These are phyloP conservation scores for Regulus satrapa DNA, from an alignment of 2,113 vertebrate species.

Conservation along the genomic window DNA sequence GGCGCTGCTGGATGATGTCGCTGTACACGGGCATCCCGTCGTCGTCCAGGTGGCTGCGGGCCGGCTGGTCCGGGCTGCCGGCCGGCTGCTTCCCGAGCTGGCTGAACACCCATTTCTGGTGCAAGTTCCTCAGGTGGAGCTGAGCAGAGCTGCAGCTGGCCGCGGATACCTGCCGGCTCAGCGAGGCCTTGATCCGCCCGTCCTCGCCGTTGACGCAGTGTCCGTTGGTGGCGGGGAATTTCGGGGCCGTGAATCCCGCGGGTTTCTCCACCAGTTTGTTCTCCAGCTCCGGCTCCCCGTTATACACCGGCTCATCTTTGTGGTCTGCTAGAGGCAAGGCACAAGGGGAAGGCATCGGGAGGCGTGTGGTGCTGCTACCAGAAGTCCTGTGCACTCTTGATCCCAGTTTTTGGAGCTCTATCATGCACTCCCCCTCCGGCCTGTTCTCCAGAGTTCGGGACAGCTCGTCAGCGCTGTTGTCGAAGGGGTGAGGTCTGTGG, in stretches of 20 bases:
- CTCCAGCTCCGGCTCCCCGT: constrained; percentile 76
- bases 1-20: constrained; percentile 88
- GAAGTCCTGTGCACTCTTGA: constrained; percentile 76
- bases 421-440: constrained; percentile 57
- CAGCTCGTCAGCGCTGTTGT: constrained; percentile 38
- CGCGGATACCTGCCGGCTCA: constrained; percentile 83
- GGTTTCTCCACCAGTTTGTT: constrained; percentile 66
- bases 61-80: constrained; percentile 84
- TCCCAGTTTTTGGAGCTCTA: constrained; percentile 65
- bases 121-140: constrained; percentile 75
- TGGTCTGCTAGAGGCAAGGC: constrained; percentile 83
- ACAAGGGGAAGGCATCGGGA: constrained; percentile 76
- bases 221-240: constrained; percentile 60
- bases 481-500: constrained; percentile 4
- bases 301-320: constrained; percentile 79
- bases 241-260: not conserved
- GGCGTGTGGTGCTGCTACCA: constrained; percentile 60
- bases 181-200: constrained; percentile 58
- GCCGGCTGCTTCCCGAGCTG: constrained; percentile 66
- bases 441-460: not conserved
- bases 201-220: constrained; percentile 76
- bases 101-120: constrained; percentile 77
- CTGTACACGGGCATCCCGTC: constrained; percentile 91
- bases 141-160: constrained; percentile 81
- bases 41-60: constrained; percentile 88